These are phyloP conservation scores for Macrotrachela quadricornifera DNA, from an alignment of 1,140 invertebrate genomes.

Conservation along the genomic window DNA sequence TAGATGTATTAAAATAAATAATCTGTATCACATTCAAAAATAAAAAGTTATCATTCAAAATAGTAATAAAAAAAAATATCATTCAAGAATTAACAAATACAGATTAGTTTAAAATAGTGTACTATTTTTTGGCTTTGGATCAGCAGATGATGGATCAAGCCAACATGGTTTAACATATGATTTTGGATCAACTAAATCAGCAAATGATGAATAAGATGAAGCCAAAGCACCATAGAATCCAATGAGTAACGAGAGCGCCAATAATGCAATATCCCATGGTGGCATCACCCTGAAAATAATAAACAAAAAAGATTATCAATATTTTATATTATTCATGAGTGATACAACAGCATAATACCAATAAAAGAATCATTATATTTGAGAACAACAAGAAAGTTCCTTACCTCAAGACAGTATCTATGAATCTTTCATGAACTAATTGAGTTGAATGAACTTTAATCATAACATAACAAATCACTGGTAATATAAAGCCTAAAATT, in stretches of 20 bases:
- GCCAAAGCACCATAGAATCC: slow-evolving; percentile 39
- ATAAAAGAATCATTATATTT: neutral
- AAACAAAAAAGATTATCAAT: slow-evolving; percentile 2
- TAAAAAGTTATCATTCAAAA: too few relatives aligned
- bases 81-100: too few relatives aligned
- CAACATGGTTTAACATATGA: slow-evolving; percentile 25
- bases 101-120: too few relatives aligned
- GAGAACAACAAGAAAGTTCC: neutral
- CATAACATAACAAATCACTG: slow-evolving; percentile 54
- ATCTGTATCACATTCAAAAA: too few relatives aligned
- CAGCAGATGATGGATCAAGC: slow-evolving; percentile 13
- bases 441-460: slow-evolving; percentile 25
- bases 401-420: neutral
- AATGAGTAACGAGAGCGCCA: slow-evolving; percentile 39
- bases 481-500: slow-evolving; percentile 56
- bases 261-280: slow-evolving; percentile 27
- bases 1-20: too few relatives aligned
- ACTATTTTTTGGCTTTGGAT: too few relatives aligned
- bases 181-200: slow-evolving; percentile 26
- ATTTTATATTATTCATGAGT: too few relatives aligned
- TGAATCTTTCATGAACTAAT: slow-evolving; percentile 4
- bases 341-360: too few relatives aligned
- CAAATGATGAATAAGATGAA: slow-evolving; percentile 40
- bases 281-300: slow-evolving; percentile 25
- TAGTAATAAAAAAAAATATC: too few relatives aligned